Conservation (phyloP, 2,113 vertebrate species). For the Platysternon megacephalum region DNA sequence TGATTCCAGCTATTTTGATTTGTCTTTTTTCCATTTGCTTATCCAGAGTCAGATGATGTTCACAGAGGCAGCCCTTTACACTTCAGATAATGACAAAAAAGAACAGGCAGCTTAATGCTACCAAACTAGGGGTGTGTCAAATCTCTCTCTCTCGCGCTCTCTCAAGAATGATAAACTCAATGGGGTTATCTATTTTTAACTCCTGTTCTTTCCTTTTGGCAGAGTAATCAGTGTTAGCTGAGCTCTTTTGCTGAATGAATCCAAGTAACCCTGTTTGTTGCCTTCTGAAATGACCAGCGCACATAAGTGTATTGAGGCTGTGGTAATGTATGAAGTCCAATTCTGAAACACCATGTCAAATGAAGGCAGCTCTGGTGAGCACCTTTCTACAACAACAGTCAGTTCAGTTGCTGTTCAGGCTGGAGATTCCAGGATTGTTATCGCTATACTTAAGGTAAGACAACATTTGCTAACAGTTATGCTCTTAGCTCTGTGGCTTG, state of each 20-base stretch:
- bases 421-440: slow-evolving; percentile 83
- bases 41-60: slow-evolving; percentile 60
- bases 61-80: slow-evolving; percentile 43
- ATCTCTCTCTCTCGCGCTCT: slow-evolving; percentile 69
- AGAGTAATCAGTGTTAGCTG: slow-evolving; percentile 74
- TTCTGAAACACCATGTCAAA: slow-evolving; percentile 76
- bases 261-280: slow-evolving; percentile 38
- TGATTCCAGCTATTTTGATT: slow-evolving; percentile 44
- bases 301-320: neutral
- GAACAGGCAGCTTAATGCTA: slow-evolving; percentile 74
- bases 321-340: slow-evolving; percentile 12
- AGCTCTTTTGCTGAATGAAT: slow-evolving; percentile 78
- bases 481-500: neutral
- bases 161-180: slow-evolving; percentile 86
- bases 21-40: slow-evolving; percentile 55
- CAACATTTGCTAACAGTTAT: neutral
- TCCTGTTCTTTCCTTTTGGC: slow-evolving; percentile 85
- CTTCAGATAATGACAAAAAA: slow-evolving; percentile 76
- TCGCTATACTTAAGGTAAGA: slow-evolving; percentile 88
- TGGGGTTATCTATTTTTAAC: slow-evolving; percentile 91
- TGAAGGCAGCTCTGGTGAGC: slow-evolving; percentile 57
- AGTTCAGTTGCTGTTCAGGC: slow-evolving; percentile 89
- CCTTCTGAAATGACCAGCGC: slow-evolving; percentile 58
- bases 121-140: slow-evolving; percentile 86
- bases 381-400: slow-evolving; percentile 83